Conservation (phyloP, 2,888 invertebrate genomes). For the Agriopis aurantiaria region DNA sequence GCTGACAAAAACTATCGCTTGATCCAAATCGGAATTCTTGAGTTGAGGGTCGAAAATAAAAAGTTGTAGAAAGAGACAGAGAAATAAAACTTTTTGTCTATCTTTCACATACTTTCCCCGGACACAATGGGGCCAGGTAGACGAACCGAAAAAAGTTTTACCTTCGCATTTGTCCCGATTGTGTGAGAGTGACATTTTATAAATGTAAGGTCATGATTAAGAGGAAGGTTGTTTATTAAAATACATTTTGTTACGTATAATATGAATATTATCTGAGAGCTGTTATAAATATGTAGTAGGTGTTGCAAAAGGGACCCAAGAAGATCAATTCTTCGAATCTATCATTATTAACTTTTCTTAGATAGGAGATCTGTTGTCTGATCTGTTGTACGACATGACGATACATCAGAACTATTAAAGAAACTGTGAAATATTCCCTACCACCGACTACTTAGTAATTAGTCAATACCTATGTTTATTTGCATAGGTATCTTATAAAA, state of each 20-base stretch:
- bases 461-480: too few relatives aligned
- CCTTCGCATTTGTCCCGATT: constrained; percentile 62
- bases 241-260: constrained; percentile 38
- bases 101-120: constrained; percentile 83
- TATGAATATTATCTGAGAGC: not conserved
- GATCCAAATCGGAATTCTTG: constrained; percentile 78
- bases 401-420: too few relatives aligned
- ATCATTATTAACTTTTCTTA: too few relatives aligned
- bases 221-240: constrained; percentile 26
- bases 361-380: too few relatives aligned
- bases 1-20: constrained; percentile 71
- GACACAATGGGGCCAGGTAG: constrained; percentile 79
- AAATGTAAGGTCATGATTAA: constrained; percentile 68
- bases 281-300: constrained; percentile 1
- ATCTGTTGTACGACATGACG: too few relatives aligned
- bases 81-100: constrained; percentile 75
- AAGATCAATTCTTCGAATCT: not conserved
- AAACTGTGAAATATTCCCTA: too few relatives aligned
- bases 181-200: constrained; percentile 80
- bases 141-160: constrained; percentile 61
- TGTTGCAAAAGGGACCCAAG: not conserved
- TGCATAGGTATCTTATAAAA: too few relatives aligned
- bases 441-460: too few relatives aligned
- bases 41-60: constrained; percentile 54
- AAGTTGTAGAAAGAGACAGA: constrained; percentile 63